Conservation (phyloP, 2,888 invertebrate genomes). For the Hypsopygia costalis region DNA sequence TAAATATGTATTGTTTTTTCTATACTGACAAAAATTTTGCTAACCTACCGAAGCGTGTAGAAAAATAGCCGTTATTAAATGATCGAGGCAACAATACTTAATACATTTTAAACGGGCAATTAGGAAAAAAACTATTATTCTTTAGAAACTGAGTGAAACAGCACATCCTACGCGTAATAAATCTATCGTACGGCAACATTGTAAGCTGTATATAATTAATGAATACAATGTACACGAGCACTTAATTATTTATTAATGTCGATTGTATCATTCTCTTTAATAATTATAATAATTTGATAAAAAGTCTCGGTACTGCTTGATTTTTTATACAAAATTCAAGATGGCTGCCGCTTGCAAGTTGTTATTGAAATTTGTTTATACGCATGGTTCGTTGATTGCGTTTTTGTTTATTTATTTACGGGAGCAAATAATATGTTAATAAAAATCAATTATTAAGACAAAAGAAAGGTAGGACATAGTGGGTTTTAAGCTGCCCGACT, state of each 20-base stretch:
- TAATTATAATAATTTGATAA: slow-evolving; percentile 28
- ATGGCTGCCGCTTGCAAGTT: background rate
- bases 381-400: too few species aligned
- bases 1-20: slow-evolving; percentile 4
- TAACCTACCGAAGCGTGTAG: slow-evolving; percentile 9
- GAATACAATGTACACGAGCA: slow-evolving; percentile 32
- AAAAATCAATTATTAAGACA: too few species aligned
- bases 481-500: too few species aligned
- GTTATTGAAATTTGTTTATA: background rate
- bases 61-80: slow-evolving; percentile 21
- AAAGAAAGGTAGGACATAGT: too few species aligned
- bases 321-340: background rate
- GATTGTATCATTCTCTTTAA: slow-evolving; percentile 26
- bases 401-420: too few species aligned
- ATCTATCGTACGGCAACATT: slow-evolving; percentile 28
- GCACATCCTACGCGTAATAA: slow-evolving; percentile 30
- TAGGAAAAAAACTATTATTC: slow-evolving; percentile 21
- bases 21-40: slow-evolving; percentile 15
- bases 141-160: slow-evolving; percentile 29
- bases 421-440: too few species aligned
- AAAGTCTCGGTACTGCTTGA: slow-evolving; percentile 19
- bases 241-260: slow-evolving; percentile 26
- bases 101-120: slow-evolving; percentile 19
- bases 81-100: slow-evolving; percentile 16
- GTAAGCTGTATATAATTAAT: slow-evolving; percentile 19